phyloP scores from a whole-genome alignment of 2,888 invertebrate species.

The Plebejus argus region DNA sequence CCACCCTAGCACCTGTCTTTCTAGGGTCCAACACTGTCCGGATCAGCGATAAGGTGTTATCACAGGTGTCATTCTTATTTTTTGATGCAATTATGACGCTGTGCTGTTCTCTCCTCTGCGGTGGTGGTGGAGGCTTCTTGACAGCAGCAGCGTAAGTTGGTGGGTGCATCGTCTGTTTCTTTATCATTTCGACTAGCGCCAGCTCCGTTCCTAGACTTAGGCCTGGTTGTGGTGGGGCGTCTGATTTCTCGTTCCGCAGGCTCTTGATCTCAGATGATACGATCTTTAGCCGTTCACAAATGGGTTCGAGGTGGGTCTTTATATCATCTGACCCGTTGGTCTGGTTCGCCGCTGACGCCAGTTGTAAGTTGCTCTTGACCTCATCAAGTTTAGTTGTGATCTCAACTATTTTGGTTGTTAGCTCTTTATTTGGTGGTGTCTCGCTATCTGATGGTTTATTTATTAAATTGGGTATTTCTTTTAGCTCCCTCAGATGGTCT shows the following conservation, averaged over 20 bases:
- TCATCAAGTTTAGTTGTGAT: background rate
- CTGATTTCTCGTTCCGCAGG: background rate
- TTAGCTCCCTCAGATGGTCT: background rate
- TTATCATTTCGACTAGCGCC: background rate
- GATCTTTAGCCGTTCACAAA: background rate
- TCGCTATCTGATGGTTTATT: background rate
- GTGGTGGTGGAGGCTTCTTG: background rate
- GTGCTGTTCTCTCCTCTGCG: background rate
- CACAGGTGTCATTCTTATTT: background rate
- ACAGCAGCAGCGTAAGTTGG: background rate
- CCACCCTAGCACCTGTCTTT: background rate
- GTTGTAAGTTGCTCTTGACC: background rate
- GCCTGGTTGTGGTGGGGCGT: background rate
- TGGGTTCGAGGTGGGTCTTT: background rate
- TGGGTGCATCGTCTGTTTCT: background rate
- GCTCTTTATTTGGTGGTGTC: background rate
- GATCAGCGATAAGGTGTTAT: background rate
- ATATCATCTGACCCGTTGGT: background rate
- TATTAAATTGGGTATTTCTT: background rate
- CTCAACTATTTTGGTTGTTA: background rate
- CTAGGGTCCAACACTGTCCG: background rate
- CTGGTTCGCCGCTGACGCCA: background rate
- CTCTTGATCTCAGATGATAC: background rate
- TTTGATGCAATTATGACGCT: background rate
- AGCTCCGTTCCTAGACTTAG: background rate